A percentile compares a stretch with the other conserved stretches of the same genome.
Conservation (phyloP, 2,888 invertebrate species). For the Hydropsyche betteni region DNA sequence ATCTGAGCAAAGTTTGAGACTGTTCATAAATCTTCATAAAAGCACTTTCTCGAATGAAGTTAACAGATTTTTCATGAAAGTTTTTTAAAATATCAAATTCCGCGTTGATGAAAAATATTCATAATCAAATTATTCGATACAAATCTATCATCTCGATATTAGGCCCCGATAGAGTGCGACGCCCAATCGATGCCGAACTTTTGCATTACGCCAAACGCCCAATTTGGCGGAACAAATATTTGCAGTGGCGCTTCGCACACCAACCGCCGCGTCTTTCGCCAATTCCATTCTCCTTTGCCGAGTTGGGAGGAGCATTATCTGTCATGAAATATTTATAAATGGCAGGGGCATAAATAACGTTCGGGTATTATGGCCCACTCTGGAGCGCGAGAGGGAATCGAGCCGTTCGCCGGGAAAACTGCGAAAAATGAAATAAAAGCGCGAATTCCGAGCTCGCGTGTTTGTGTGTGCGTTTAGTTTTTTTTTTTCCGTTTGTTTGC, state of each 20-base stretch:
- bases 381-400: background rate
- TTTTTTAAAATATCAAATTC: no score
- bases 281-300: background rate
- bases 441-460: background rate
- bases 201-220: conserved; percentile 44
- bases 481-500: no score
- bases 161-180: no score
- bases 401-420: background rate
- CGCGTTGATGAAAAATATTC: no score
- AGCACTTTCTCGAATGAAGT: no score
- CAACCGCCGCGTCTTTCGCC: conserved; percentile 12
- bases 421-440: conserved; percentile 5
- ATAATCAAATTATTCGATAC: background rate
- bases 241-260: conserved; percentile 30
- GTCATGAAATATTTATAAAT: conserved; percentile 40
- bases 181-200: conserved; percentile 20
- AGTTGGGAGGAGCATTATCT: conserved; percentile 34
- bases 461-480: background rate
- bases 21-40: no score
- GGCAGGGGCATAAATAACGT: conserved; percentile 36
- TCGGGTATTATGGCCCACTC: conserved; percentile 36
- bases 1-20: no score
- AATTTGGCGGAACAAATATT: conserved; percentile 45
- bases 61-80: no score
- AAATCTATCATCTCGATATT: no score